Evolutionary conservation across 1,140 invertebrate genomes (phyloP).

Genomic region (Brachionus asplanchnoidis): DNA sequence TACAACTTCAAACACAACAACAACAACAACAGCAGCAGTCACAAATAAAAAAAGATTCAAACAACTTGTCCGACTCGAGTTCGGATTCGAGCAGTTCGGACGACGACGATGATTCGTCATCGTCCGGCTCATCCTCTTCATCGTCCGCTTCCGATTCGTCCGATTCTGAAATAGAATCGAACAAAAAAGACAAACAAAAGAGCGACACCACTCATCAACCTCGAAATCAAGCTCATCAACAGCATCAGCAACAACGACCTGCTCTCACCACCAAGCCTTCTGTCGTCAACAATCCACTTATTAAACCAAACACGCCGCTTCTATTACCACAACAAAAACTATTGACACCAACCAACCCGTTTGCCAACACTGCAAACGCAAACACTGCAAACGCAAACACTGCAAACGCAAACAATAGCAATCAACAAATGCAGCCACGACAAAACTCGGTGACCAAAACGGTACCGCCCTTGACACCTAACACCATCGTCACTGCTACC

Average conservation of each 20-base stretch:
- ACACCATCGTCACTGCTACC: no score
- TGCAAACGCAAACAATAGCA: no score
- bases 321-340: conserved; percentile 10
- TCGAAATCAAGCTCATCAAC: no score
- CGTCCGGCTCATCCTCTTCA: background rate
- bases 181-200: conserved; percentile 1
- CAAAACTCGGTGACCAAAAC: background rate
- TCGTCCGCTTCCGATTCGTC: background rate
- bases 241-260: background rate
- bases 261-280: background rate
- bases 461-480: background rate
- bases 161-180: background rate
- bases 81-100: conserved; percentile 37
- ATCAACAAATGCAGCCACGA: no score
- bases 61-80: conserved; percentile 36
- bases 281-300: background rate
- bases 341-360: background rate
- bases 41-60: conserved; percentile 1
- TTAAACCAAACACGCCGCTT: conserved; percentile 27
- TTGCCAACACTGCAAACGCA: background rate
- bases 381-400: no score
- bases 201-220: background rate
- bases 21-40: background rate
- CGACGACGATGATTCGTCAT: conserved; percentile 19
- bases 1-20: background rate